A percentile compares a stretch with the other conserved stretches of the same genome.
Evolutionary conservation across 2,797 vertebrate genomes (phyloP).

Genomic region (Australoheros facetus): DNA sequence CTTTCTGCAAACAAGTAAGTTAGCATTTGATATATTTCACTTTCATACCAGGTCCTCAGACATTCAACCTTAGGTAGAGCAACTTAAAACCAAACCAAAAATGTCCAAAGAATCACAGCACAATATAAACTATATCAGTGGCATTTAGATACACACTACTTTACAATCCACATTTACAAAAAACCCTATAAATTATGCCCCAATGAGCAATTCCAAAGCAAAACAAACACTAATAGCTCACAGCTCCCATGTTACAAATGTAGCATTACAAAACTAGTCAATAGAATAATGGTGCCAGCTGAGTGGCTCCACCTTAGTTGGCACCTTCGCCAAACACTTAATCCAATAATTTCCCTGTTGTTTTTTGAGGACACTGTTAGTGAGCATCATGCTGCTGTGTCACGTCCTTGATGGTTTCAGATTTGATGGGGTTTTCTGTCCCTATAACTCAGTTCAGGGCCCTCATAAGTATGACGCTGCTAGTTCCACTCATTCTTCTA

Average conservation of each 20-base stretch:
- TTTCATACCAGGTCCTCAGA: neutral
- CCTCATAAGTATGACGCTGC: slow-evolving; percentile 14
- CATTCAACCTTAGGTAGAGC: neutral
- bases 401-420: neutral
- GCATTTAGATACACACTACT: neutral
- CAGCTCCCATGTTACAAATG: neutral
- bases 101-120: neutral
- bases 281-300: neutral
- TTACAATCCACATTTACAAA: neutral
- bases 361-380: slow-evolving; percentile 8
- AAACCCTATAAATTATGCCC: neutral
- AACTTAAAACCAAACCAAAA: neutral
- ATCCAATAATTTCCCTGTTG: slow-evolving; percentile 43
- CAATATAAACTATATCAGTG: neutral
- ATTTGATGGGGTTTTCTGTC: slow-evolving; percentile 31
- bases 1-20: neutral
- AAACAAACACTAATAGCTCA: neutral
- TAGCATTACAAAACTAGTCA: neutral
- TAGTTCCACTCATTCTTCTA: slow-evolving; percentile 32
- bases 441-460: slow-evolving; percentile 24
- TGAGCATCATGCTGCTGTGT: neutral
- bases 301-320: neutral
- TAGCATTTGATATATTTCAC: neutral
- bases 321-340: slow-evolving; percentile 24
- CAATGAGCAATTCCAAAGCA: neutral